These are phyloP conservation scores for Erythrolamprus reginae DNA, from an alignment of 2,113 vertebrate species.

Conservation along the genomic window DNA sequence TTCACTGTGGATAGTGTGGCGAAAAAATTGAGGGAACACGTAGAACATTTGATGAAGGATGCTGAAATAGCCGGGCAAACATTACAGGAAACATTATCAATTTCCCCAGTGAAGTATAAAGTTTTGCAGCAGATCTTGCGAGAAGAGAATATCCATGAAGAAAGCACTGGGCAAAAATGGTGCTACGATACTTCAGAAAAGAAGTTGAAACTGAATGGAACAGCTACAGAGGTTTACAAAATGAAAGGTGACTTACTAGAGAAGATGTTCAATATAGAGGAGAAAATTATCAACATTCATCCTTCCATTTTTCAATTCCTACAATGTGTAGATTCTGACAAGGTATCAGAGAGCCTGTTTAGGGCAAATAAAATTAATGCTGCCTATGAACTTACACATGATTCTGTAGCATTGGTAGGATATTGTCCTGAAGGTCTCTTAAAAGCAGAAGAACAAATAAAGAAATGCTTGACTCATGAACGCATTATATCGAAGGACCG, in stretches of 20 bases:
- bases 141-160: constrained; percentile 36
- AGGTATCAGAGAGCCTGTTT: constrained; percentile 69
- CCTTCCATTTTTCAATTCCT: constrained; percentile 67
- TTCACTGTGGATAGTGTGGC: constrained; percentile 63
- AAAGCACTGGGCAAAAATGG: constrained; percentile 67
- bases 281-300: constrained; percentile 50
- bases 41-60: constrained; percentile 54
- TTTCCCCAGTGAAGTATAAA: constrained; percentile 59
- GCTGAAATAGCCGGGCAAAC: constrained; percentile 64
- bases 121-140: constrained; percentile 64
- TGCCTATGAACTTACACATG: constrained; percentile 60
- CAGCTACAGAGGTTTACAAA: constrained; percentile 68
- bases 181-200: constrained; percentile 44
- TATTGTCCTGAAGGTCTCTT: constrained; percentile 51
- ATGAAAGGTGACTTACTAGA: constrained; percentile 66
- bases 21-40: constrained; percentile 53
- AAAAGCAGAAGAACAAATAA: constrained; percentile 71
- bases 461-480: constrained; percentile 48
- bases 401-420: constrained; percentile 62
- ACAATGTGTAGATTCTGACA: constrained; percentile 50
- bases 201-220: constrained; percentile 67
- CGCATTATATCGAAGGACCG: constrained; percentile 63
- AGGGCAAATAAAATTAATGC: constrained; percentile 64
- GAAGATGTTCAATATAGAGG: constrained; percentile 49
- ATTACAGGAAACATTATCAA: constrained; percentile 42